A percentile compares a stretch with the other conserved stretches of the same genome.
Evolutionary conservation across 37 sponge, comb jelly and placozoan species (phyloP).

Genomic region (Chondrosia reniformis): DNA sequence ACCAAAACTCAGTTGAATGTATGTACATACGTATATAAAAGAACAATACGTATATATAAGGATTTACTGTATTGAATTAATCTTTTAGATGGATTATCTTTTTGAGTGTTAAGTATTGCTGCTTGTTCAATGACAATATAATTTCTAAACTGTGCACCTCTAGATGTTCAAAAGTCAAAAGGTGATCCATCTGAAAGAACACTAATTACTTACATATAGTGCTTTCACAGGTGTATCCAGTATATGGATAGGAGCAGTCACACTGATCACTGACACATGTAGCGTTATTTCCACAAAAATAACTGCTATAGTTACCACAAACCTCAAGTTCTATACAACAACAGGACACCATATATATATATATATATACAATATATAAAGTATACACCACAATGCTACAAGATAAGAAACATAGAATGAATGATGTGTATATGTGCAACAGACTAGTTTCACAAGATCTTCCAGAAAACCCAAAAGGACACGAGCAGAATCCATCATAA

Average conservation of each 20-base stretch:
- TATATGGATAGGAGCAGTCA: slow-evolving; percentile 3
- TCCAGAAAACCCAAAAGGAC: neutral
- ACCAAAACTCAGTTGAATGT: too few species aligned
- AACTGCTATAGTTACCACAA: neutral
- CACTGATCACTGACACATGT: neutral
- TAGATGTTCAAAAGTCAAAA: too few species aligned
- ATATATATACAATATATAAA: neutral
- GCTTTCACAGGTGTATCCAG: neutral
- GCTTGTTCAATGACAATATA: too few species aligned
- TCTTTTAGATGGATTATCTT: too few species aligned
- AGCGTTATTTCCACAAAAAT: neutral
- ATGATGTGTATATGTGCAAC: neutral
- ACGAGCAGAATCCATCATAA: slow-evolving; percentile 5
- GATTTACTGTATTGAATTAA: too few species aligned
- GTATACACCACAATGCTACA: neutral
- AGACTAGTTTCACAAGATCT: neutral
- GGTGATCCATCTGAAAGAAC: too few species aligned
- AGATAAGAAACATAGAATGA: neutral
- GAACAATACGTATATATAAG: too few species aligned
- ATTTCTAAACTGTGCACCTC: too few species aligned
- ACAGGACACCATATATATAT: neutral
- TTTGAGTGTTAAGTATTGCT: too few species aligned
- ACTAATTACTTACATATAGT: neutral
- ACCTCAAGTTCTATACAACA: neutral
- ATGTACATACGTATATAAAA: too few species aligned